Percentiles rank a stretch among this genome's conserved stretches.
These are phyloP conservation scores for Crypturellus undulatus DNA, from an alignment of 2,113 vertebrate genomes.

Conservation along the genomic window DNA sequence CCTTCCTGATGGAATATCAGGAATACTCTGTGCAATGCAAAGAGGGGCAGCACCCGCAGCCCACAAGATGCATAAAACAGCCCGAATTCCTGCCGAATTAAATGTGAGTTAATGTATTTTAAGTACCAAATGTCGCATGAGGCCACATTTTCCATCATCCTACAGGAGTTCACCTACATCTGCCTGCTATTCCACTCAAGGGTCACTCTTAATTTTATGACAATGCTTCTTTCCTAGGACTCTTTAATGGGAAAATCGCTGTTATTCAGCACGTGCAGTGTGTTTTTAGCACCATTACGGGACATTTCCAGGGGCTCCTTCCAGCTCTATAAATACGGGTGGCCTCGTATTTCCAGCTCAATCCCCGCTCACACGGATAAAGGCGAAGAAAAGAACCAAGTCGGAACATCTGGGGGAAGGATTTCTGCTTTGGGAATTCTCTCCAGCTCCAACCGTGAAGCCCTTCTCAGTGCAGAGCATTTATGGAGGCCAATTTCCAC, in stretches of 20 bases:
- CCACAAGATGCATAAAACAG: fast-evolving
- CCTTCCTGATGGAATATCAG: fast-evolving
- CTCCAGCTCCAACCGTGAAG: fast-evolving
- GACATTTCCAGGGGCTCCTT: background rate
- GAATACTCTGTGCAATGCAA: background rate
- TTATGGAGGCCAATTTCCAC: background rate
- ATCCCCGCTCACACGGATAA: background rate
- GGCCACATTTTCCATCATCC: fast-evolving
- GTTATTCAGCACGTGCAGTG: background rate
- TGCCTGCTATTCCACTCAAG: background rate
- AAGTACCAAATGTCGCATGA: fast-evolving
- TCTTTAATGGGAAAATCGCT: background rate
- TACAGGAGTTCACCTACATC: fast-evolving
- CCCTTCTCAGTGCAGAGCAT: background rate
- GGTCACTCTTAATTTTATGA: background rate
- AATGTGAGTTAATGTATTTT: background rate
- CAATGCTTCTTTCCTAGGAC: background rate
- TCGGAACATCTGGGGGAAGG: background rate
- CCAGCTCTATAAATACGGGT: background rate
- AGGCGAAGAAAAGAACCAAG: background rate
- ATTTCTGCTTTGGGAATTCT: no score
- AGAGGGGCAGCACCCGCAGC: background rate
- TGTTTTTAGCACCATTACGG: background rate
- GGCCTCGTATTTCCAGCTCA: background rate
- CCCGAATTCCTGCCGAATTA: no score